Conservation (phyloP, 2,888 invertebrate species). For the Nemapogon koenigi region DNA sequence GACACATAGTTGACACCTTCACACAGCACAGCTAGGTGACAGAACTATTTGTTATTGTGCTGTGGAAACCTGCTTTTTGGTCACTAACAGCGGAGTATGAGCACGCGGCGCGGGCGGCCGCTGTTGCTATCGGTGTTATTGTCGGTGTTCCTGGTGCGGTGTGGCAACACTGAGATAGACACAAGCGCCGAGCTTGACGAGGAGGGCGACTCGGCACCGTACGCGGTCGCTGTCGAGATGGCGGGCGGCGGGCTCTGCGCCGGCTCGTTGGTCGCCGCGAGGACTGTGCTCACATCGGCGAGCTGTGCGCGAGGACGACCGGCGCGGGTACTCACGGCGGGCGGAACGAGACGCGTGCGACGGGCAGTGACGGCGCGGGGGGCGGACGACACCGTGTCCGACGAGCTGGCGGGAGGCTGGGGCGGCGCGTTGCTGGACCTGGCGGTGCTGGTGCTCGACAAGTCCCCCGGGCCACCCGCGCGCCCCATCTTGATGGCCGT, state of each 20-base stretch:
- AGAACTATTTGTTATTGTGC: too few species aligned
- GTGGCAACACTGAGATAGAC: slow-evolving; percentile 6
- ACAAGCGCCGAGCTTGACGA: slow-evolving; percentile 20
- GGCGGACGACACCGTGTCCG: slow-evolving; percentile 12
- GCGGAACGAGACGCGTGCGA: slow-evolving; percentile 10
- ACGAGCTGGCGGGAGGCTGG: slow-evolving; percentile 17
- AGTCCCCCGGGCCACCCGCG: slow-evolving; percentile 27
- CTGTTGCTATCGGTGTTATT: too few species aligned
- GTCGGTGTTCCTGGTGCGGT: too few species aligned
- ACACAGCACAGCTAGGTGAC: too few species aligned
- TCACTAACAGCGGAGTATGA: too few species aligned
- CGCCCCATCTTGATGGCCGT: slow-evolving; percentile 34
- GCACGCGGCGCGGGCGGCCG: too few species aligned
- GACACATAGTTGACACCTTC: too few species aligned
- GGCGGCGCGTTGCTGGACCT: slow-evolving; percentile 23
- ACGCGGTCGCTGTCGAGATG: too few species aligned
- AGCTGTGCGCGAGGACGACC: slow-evolving; percentile 24
- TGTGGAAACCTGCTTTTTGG: too few species aligned
- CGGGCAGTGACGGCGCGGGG: slow-evolving; percentile 12
- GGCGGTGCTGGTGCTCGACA: slow-evolving; percentile 37
- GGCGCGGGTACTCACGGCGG: slow-evolving; percentile 18
- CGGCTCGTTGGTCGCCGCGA: slow-evolving; percentile 28
- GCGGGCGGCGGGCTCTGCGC: slow-evolving; percentile 22
- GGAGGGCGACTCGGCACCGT: slow-evolving; percentile 29
- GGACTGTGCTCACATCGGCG: slow-evolving; percentile 32